Evolutionary conservation across 2,113 vertebrate species (phyloP), one percentile per base, ranked within the genome.

Genomic region (Candoia aspera): DNA sequence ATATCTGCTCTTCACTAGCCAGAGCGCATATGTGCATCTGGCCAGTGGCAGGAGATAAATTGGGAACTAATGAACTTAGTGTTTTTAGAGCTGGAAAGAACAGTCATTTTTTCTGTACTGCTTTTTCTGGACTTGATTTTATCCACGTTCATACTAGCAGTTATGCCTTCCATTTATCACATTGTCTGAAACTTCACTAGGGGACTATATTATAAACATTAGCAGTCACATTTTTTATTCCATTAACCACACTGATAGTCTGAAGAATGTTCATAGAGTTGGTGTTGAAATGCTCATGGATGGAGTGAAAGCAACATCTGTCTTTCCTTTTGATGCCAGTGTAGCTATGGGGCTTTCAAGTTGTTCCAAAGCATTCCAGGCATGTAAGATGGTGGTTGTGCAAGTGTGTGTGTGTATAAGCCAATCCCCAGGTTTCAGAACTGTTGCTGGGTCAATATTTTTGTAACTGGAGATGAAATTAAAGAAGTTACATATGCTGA

Each of bases 231-330:
- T 29, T 49, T 57, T 68, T 8, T 29, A 84, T 85, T 58, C 49
- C 83, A 24, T 54, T 86, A 64, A 37, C 6, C 53, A 1, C 19
- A 8, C 1, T 55, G 49, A 17, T 42, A 42, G 73, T 33, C 73
- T 79, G 33, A 79, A 79, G 33, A 79, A 79, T 9, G 17, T 79
- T 37, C 33, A 19, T 0, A 8, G 37, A 62, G 87, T 57, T n/a
- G 60, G 33, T 87, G 62, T 17, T 17, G 37, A 68, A 23, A 68
- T 54, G 23, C 23, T 86, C 6, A 23, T 12, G 46, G 84, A 62
- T 21, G 23, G 90, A 73, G 53, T 54, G 29, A 91, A 86, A 60
- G 84, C 58, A 91, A 68, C 90, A 87, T 91, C 90, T 91, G 60
- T 57, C 53, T 87, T 46, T 42, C 8, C 79, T 73, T 87, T 58